Base-by-base conservation (phyloP, 53 echinoderm and acorn worm genomes). In the Henricia sp. region DNA sequence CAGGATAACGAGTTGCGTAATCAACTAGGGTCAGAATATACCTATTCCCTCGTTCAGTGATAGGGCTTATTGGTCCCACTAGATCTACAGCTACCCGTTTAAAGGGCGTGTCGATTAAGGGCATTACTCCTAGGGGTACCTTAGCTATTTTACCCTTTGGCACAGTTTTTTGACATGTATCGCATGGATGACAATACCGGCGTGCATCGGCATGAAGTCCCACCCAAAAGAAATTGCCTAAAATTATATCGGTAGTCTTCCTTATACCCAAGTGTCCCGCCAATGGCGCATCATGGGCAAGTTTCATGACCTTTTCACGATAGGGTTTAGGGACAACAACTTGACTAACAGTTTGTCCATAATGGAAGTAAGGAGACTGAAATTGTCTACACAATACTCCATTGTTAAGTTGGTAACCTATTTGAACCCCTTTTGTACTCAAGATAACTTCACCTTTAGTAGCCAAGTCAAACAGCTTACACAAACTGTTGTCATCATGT, bases 211-310 rank as follows among this genome's bases (percentile, higher is more conserved):
- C 67, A 19, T 87, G 86, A 33, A 78, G 4, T 4, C 72, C 74
- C 8, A 72, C 75, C 87, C 87, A 91, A 36, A 67, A 85, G 32
- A 85, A 85, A 33, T 50, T 87, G 1, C 69, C 51, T 0, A 54
- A 16, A 14, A 88, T 67, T 57, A 69, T 67, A 36, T 91, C 84
- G 57, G 43, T 68, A 20, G 87, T 87, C 42, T 87, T 87, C 55
- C 87, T 64, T 2, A 40, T 33, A 0, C 83, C 74, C 9, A 64
- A 23, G 27, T 91, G 83, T 16, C 91, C 87, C 8, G 67, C 91
- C n/a, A 87, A 23, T 1, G 87, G 83, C 4, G 87, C 82, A 35
- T 91, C 91, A 58, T 91, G 83, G 16, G 87, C 86, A 16, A 87
- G 23, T 4, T 36, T 38, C 37, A 91, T 65, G 3, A 91, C 87